Conservation (phyloP, 2,113 vertebrate genomes). For the Hiodon alosoides region DNA sequence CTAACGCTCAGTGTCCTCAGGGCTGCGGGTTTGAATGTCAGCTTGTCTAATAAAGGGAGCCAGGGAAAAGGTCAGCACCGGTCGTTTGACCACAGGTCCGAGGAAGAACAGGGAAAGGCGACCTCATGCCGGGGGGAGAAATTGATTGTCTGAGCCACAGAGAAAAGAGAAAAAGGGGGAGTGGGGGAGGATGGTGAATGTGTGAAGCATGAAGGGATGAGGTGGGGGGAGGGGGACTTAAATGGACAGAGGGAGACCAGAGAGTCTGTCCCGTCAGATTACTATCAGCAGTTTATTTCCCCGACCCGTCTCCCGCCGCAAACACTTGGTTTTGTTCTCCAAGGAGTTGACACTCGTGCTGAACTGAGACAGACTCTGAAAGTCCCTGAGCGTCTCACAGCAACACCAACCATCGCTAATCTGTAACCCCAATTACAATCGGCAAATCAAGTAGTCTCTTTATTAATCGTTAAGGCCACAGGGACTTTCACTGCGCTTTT, state of each 20-base stretch:
- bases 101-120: background rate
- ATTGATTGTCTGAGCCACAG: slow-evolving; percentile 6
- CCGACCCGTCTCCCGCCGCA: background rate
- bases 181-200: background rate
- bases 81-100: slow-evolving; percentile 11
- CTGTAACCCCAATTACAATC: slow-evolving; percentile 12
- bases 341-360: slow-evolving; percentile 4
- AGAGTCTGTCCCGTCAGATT: slow-evolving; percentile 14
- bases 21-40: slow-evolving; percentile 25
- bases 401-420: background rate
- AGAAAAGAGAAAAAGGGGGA: background rate
- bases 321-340: background rate
- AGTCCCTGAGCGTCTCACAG: slow-evolving; percentile 9
- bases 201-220: background rate
- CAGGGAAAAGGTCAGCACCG: slow-evolving; percentile 25
- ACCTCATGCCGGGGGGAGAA: too few species aligned
- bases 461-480: too few species aligned
- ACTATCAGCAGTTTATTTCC: slow-evolving; percentile 4
- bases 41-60: slow-evolving; percentile 22
- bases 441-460: background rate
- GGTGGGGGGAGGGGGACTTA: background rate
- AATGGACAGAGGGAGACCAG: background rate
- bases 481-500: too few species aligned
- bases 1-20: slow-evolving; percentile 1
- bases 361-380: background rate